Evolutionary conservation across 2,113 vertebrate species (phyloP).

Genomic region (Serinus canaria): DNA sequence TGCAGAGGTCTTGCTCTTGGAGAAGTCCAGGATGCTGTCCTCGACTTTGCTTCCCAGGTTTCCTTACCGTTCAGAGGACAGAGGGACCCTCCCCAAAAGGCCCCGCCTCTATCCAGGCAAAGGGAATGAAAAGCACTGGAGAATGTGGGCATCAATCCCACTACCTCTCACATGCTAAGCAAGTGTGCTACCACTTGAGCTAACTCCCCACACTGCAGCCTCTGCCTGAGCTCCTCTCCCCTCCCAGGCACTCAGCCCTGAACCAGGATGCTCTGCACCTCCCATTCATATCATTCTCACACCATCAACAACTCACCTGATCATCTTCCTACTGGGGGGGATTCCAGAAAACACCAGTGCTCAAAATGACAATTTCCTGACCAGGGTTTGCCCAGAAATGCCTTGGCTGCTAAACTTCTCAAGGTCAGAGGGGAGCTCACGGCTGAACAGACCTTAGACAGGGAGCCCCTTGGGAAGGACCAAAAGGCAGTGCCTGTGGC

Average conservation of each 20-base stretch:
- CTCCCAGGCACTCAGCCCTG: neutral
- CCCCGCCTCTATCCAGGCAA: neutral
- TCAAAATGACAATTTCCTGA: neutral
- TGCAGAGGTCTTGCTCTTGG: neutral
- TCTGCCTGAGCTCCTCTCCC: accelerated
- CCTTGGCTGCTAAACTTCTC: neutral
- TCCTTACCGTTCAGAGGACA: neutral
- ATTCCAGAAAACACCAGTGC: accelerated
- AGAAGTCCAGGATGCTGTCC: neutral
- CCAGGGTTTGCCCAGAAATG: neutral
- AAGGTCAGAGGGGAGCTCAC: neutral
- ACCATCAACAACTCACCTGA: neutral
- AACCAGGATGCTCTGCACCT: neutral
- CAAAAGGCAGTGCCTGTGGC: too few species aligned
- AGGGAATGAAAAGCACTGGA: neutral
- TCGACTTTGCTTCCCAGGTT: neutral
- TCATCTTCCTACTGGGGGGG: neutral
- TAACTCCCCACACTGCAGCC: neutral
- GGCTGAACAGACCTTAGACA: neutral
- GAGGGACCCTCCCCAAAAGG: accelerated
- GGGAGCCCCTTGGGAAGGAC: too few species aligned
- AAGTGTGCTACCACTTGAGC: neutral
- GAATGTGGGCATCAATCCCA: neutral
- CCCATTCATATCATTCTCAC: neutral
- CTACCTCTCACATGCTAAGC: slow-evolving; percentile 50